Base-by-base conservation (phyloP, 1,140 invertebrate genomes). In the Mizuhopecten yessoensis region DNA sequence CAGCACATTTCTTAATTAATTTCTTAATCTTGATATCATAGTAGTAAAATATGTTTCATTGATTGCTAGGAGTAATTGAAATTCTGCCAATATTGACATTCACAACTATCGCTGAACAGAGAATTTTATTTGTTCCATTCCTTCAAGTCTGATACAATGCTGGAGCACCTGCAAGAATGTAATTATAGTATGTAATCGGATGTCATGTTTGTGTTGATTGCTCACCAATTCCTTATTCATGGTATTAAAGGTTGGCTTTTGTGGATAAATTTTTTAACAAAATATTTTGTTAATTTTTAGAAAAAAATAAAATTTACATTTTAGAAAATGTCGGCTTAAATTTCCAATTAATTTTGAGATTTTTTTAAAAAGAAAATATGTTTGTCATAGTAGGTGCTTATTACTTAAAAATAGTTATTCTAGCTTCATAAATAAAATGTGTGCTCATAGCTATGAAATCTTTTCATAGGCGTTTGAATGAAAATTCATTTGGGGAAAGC, bases 21-120 rank as follows among this genome's bases (percentile, higher is more conserved):
- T 29, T 75, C 57, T 11, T 75, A 75, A 75, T 75, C 57, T 29
- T 75, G 57, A 75, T 75, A 29, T 75, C 57, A 29, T 29, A 29
- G n/a, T 29, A 75, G 57, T 75, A 75, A 75, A 75, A 75, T 75
- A 29, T 23, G 5, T 29, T n/a, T 17, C 57, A 75, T 75, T 75
- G 57, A 75, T 75, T 75, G 23, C 23, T 75, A 5, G 23, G 29
- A 75, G 57, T 75, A 75, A 75, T 75, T n/a, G 57, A 75, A 75
- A 75, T 75, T 11, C 57, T 75, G 57, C 57, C 57, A 75, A 75
- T 75, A 75, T 75, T 75, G 57, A 75, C 57, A 75, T 75, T 75
- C 23, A 75, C n/a, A 75, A 75, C n/a, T 29, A 75, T 2, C 5
- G 57, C 9, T 29, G n/a, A 29, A 75, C 57, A 75, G 29, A 75